phyloP scores from a whole-genome alignment of 1,140 invertebrate genomes.

The Camponotus floridanus region DNA sequence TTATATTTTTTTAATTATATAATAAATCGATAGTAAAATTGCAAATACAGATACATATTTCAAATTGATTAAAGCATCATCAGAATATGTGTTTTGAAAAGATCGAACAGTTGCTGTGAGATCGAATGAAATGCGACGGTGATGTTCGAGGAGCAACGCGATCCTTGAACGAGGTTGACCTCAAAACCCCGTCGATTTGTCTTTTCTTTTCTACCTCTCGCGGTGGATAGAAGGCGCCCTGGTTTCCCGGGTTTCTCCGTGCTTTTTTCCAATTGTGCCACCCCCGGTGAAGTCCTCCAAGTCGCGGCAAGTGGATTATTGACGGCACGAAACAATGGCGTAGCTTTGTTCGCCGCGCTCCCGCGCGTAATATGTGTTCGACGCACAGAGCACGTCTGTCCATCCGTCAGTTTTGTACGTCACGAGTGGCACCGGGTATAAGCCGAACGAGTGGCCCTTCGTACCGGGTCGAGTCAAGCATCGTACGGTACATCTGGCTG shows the following conservation, averaged over 20 bases:
- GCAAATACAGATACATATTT: neutral
- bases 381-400: conserved; percentile 78
- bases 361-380: conserved; percentile 81
- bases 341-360: conserved; percentile 81
- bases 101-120: neutral
- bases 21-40: neutral
- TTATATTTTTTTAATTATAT: neutral
- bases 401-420: conserved; percentile 82
- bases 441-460: conserved; percentile 79
- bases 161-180: conserved; percentile 52
- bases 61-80: neutral
- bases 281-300: conserved; percentile 77
- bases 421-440: conserved; percentile 77
- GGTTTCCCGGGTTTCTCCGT: conserved; percentile 70
- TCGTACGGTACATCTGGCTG: conserved; percentile 83
- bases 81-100: neutral
- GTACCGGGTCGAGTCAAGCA: conserved; percentile 82
- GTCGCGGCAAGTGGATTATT: conserved; percentile 84
- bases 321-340: conserved; percentile 84
- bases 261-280: conserved; percentile 79
- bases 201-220: conserved; percentile 62
- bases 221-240: conserved; percentile 48
- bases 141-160: conserved; percentile 25
- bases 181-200: conserved; percentile 46
- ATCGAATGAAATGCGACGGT: conserved; percentile 11